Evolutionary conservation across 2,113 vertebrate species (phyloP).

Genomic region (Phaethornis superciliosus): DNA sequence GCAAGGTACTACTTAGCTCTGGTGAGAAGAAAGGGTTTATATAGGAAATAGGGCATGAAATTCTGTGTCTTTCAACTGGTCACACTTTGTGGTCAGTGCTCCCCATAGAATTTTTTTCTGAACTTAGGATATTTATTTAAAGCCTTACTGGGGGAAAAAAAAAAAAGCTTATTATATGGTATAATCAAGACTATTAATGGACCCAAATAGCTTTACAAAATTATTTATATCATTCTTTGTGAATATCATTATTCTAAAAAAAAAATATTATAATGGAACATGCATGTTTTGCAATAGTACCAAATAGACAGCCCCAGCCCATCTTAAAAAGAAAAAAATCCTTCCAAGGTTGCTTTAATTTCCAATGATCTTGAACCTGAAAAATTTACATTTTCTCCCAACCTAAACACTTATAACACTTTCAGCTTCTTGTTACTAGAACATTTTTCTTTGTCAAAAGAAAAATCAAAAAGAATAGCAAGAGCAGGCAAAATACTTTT

Average conservation of each 20-base stretch:
- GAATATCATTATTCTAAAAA: neutral
- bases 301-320: neutral
- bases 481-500: neutral
- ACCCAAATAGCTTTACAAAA: neutral
- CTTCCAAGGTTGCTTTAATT: neutral
- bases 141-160: neutral
- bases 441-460: neutral
- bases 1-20: neutral
- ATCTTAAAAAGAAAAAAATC: neutral
- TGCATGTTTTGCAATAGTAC: neutral
- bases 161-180: fast-evolving
- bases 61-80: neutral
- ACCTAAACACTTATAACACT: fast-evolving
- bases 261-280: neutral
- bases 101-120: neutral
- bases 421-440: neutral
- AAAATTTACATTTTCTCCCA: neutral
- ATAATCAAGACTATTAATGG: neutral
- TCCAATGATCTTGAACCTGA: neutral
- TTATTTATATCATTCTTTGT: neutral
- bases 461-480: neutral
- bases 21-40: neutral
- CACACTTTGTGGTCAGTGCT: neutral
- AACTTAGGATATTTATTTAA: neutral
- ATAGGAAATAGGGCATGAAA: neutral